Base-by-base conservation (phyloP, 1,140 invertebrate genomes). In the Anoplophora glabripennis region DNA sequence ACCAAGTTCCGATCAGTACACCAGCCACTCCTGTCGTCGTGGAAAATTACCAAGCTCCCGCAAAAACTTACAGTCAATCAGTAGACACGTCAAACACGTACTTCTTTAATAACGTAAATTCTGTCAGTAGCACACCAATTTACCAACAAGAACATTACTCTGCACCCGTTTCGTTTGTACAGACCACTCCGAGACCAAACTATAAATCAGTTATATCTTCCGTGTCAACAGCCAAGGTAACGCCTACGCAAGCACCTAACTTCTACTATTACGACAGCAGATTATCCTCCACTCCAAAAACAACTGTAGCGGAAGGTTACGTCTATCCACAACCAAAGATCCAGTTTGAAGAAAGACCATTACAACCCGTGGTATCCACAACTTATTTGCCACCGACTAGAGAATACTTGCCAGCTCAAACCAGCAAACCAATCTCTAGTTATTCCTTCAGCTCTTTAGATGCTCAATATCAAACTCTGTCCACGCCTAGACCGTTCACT, bases 321-420 rank as follows among this genome's bases (percentile, higher is more conserved):
- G 66, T 71, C 34, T 79, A 79, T 49, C 69, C 74, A 0, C 77
- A 76, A 65, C 78, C 80, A 12, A 70, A 57, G 34, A 67, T 76
- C 14, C 65, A 71, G 41, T 79, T 79, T 56, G 71, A 77, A 61
- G 75, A 77, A 47, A 71, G 21, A 28, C 21, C 21, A 5, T 2
- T 28, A 28, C 21, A 72, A 37, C 59, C 77, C 14, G 28, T n/a
- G 12, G 47, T 49, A 0, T 34, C 51, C n/a, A 49, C 47, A n/a
- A 49, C 14, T 12, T 51, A 37, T 11, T 40, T 4, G 42, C 42
- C 7, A 40, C 61, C 37, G 37, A 54, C 44, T 11, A 37, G 10
- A 17, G 35, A 11, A 28, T 61, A 49, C 28, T 17, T 49, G 17
- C 28, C 38, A 15, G 44, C 14, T 46, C 57, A 28, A 12, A 67